Evolutionary conservation across 2,797 vertebrate genomes (phyloP), one percentile per base, ranked within the genome.

Genomic region (Sebastes taczanowskii): DNA sequence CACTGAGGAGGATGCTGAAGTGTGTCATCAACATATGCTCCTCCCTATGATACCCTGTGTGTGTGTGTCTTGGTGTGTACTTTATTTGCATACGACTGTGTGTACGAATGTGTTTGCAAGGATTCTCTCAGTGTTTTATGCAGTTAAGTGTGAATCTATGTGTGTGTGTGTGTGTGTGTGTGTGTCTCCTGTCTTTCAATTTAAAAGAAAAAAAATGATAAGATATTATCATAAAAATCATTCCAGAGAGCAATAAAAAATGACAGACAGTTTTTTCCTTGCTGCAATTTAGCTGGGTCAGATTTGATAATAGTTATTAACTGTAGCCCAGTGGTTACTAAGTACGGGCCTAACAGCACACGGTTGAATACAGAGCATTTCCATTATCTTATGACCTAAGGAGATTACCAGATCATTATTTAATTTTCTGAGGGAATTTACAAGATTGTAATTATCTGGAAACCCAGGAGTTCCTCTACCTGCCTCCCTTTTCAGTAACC

Each of bases 371-470:
- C 34, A 71, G 70, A 82, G 68, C 27, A 85, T 86, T 86, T 86
- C 67, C 59, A 88, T 88, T 90, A 87, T 90, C 58, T 64, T 70
- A 65, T 83, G 81, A 90, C 86, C 88, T n/a, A 23, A 81, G 77
- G 77, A 84, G 67, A 91, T 89, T 71, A 86, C 86, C 35, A 75
- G 71, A 88, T 88, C 87, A 89, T 90, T 35, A 84, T 86, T 84
- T 77, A 22, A 89, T 90, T 87, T 91, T 83, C 79, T 16, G 16
- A 72, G 73, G 66, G 84, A 80, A 84, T 77, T 65, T 84, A 81
- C 77, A 84, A 71, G 42, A 79, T 71, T 80, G 70, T 77, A 89
- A 91, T 89, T 86, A 90, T 72, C 53, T 74, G 55, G 49, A 73
- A 79, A 86, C 74, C 58, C 42, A 25, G 58, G 49, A 85, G 53